These are phyloP conservation scores for Euura lappo DNA, from an alignment of 1,140 invertebrate genomes.

Conservation along the genomic window DNA sequence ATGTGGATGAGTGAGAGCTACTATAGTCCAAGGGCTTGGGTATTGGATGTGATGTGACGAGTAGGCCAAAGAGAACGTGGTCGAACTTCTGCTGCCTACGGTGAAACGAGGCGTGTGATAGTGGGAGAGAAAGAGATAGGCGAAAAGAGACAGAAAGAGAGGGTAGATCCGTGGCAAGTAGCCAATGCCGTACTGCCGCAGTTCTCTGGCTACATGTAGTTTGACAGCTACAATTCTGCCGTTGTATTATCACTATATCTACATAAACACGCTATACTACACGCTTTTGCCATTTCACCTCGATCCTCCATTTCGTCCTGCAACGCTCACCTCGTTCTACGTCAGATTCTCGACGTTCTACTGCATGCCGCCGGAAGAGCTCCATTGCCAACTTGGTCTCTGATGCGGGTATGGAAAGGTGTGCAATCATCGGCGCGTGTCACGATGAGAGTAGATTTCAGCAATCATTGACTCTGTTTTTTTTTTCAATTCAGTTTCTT, in stretches of 20 bases:
- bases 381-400: too few relatives aligned
- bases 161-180: constrained; percentile 42
- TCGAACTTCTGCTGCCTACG: constrained; percentile 8
- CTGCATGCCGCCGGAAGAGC: too few relatives aligned
- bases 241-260: constrained; percentile 28
- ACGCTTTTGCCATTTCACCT: neutral
- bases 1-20: neutral
- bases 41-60: constrained; percentile 12
- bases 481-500: too few relatives aligned
- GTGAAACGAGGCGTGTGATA: neutral
- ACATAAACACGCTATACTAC: neutral
- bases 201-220: constrained; percentile 40
- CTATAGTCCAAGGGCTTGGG: neutral
- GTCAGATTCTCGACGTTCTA: neutral
- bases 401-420: too few relatives aligned
- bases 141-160: constrained; percentile 8
- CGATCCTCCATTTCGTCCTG: neutral
- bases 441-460: too few relatives aligned
- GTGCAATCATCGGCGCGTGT: too few relatives aligned
- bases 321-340: neutral
- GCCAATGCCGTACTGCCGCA: constrained; percentile 53
- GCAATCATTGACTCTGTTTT: too few relatives aligned
- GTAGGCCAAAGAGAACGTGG: constrained; percentile 9
- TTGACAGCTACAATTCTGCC: constrained; percentile 30
- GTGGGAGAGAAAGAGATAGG: neutral